A percentile compares a stretch with the other conserved stretches of the same genome.
Conservation (phyloP, 2,888 invertebrate species). For the Drymonia ruficornis region DNA sequence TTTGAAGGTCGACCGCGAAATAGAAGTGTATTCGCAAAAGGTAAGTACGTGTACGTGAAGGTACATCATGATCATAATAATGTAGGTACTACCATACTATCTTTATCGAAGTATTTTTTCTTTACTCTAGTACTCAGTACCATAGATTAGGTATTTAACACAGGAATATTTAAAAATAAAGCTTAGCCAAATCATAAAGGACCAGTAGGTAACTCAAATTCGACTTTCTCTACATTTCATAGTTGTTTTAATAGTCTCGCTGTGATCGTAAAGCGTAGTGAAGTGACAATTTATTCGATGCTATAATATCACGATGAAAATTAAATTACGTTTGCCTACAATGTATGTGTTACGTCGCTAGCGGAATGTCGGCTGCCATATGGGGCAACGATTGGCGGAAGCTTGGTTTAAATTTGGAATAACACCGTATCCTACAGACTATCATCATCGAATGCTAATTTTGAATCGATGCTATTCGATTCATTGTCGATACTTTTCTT, state of each 20-base stretch:
- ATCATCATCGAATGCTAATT: slow-evolving; percentile 59
- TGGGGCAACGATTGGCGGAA: slow-evolving; percentile 57
- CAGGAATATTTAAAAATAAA: no score
- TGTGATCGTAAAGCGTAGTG: background rate
- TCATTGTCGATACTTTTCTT: slow-evolving; percentile 31
- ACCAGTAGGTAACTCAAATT: no score
- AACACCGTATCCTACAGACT: slow-evolving; percentile 55
- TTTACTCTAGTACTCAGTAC: no score
- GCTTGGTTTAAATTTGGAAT: slow-evolving; percentile 64
- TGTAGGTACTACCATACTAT: no score
- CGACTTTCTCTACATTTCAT: no score
- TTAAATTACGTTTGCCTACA: slow-evolving; percentile 5
- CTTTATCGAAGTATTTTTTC: no score
- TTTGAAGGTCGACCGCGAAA: slow-evolving; percentile 19
- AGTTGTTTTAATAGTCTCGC: no score
- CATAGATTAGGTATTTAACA: no score
- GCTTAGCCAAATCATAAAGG: no score
- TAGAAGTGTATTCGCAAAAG: slow-evolving; percentile 5
- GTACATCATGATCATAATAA: no score
- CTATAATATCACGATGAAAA: slow-evolving; percentile 4
- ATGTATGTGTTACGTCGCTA: slow-evolving; percentile 27
- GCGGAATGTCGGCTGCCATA: slow-evolving; percentile 46
- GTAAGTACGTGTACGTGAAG: no score
- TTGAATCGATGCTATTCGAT: slow-evolving; percentile 41
- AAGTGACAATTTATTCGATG: background rate